Conservation (phyloP, 1,140 invertebrate species). For the Drosophila truncata region DNA sequence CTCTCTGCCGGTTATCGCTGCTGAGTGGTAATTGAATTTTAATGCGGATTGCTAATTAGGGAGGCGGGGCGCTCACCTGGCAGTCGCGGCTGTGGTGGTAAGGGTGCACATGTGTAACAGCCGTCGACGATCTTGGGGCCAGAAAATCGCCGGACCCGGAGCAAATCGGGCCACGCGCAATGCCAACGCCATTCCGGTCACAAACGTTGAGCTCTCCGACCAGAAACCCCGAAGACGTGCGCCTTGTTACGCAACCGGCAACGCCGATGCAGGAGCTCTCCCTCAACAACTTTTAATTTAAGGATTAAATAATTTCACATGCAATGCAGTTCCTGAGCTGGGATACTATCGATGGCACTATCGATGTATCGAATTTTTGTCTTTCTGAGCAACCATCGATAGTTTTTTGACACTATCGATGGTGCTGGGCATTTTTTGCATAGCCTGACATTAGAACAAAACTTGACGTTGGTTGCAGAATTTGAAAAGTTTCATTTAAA, state of each 20-base stretch:
- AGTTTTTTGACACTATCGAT: no score
- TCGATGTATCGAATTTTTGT: no score
- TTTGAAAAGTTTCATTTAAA: no score
- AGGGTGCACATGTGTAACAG: slow-evolving; percentile 34
- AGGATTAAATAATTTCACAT: slow-evolving; percentile 30
- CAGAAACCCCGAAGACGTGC: slow-evolving; percentile 11
- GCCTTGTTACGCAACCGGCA: slow-evolving; percentile 70
- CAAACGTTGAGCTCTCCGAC: not conserved
- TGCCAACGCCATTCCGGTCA: slow-evolving; percentile 54
- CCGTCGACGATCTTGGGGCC: slow-evolving; percentile 50
- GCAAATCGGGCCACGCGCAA: slow-evolving; percentile 47
- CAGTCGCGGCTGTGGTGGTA: slow-evolving; percentile 6
- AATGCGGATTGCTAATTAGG: slow-evolving; percentile 47
- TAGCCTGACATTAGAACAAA: no score
- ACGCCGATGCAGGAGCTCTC: slow-evolving; percentile 67
- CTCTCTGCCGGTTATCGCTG: slow-evolving; percentile 30
- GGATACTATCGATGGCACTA: no score
- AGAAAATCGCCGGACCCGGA: slow-evolving; percentile 23
- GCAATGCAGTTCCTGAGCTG: slow-evolving; percentile 32
- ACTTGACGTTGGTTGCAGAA: no score
- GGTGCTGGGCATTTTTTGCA: no score
- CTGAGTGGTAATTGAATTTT: slow-evolving; percentile 47
- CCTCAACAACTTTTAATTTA: slow-evolving; percentile 32
- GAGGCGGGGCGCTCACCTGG: slow-evolving; percentile 39
- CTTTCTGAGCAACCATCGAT: no score